Conservation (phyloP, 2,888 invertebrate genomes). For the Drosophila austrosaltans region DNA sequence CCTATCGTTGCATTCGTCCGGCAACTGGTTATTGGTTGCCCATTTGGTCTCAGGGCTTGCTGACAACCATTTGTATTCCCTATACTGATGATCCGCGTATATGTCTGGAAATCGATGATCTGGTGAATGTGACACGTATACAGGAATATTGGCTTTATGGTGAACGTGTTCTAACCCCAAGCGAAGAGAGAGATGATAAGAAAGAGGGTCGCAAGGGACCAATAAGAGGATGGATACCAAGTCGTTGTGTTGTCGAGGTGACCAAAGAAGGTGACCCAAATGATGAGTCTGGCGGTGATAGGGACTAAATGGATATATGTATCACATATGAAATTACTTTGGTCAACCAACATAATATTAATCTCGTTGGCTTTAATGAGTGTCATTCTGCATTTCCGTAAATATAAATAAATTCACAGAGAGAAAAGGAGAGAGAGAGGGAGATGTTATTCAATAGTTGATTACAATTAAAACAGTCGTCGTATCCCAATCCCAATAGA, state of each 20-base stretch:
- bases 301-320: neutral
- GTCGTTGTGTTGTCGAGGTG: constrained; percentile 88
- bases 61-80: constrained; percentile 88
- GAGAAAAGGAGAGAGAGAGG: neutral
- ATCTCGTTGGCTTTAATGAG: constrained; percentile 35
- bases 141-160: constrained; percentile 95
- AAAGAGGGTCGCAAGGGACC: constrained; percentile 32
- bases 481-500: constrained; percentile 25
- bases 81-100: constrained; percentile 94
- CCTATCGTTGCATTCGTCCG: constrained; percentile 86
- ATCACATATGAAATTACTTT: constrained; percentile 34
- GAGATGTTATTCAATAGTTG: constrained; percentile 10
- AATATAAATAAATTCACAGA: constrained; percentile 32
- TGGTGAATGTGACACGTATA: constrained; percentile 92
- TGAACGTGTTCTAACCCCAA: constrained; percentile 83
- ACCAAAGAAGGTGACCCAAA: constrained; percentile 70
- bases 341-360: constrained; percentile 38
- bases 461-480: neutral
- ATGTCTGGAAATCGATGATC: constrained; percentile 85
- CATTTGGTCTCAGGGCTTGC: constrained; percentile 86
- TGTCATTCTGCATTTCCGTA: constrained; percentile 22
- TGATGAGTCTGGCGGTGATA: neutral
- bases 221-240: constrained; percentile 95
- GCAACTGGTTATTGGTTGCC: constrained; percentile 93
- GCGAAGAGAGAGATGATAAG: constrained; percentile 16